Conservation (phyloP, 2,888 invertebrate species). For the Zaprionus obscuricornis region DNA sequence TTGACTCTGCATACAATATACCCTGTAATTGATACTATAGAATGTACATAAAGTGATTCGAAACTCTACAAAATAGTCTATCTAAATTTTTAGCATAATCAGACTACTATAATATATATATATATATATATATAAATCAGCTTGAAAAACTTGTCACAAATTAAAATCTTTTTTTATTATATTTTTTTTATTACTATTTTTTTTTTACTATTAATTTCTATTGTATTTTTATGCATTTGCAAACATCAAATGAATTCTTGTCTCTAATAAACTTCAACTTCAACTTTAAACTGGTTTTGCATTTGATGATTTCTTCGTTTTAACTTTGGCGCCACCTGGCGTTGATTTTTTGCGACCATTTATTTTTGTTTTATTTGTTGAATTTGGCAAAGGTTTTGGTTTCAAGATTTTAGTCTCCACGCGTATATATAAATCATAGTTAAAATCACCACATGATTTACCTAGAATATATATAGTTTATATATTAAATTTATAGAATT, state of each 20-base stretch:
- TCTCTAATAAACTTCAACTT: background rate
- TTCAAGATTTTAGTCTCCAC: slow-evolving; percentile 80
- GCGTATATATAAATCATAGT: slow-evolving; percentile 82
- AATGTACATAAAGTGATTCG: no score
- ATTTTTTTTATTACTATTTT: no score
- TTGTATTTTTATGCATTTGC: no score
- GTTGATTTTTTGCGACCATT: slow-evolving; percentile 79
- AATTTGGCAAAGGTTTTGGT: slow-evolving; percentile 70
- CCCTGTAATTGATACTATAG: no score
- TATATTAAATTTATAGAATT: background rate
- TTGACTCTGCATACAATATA: no score
- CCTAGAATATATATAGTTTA: slow-evolving; percentile 56
- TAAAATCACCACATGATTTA: slow-evolving; percentile 81
- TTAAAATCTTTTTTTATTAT: no score
- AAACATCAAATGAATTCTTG: slow-evolving; percentile 10
- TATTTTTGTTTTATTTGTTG: slow-evolving; percentile 72
- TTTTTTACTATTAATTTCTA: no score
- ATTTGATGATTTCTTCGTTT: slow-evolving; percentile 72
- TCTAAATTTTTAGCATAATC: no score
- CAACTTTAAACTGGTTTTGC: slow-evolving; percentile 28
- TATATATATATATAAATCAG: no score
- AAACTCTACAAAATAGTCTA: no score
- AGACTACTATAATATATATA: no score
- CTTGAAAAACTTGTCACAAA: no score
- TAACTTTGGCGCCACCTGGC: slow-evolving; percentile 63